Base-by-base conservation (phyloP, 2,113 vertebrate species). In the Xenotilapia leptura region DNA sequence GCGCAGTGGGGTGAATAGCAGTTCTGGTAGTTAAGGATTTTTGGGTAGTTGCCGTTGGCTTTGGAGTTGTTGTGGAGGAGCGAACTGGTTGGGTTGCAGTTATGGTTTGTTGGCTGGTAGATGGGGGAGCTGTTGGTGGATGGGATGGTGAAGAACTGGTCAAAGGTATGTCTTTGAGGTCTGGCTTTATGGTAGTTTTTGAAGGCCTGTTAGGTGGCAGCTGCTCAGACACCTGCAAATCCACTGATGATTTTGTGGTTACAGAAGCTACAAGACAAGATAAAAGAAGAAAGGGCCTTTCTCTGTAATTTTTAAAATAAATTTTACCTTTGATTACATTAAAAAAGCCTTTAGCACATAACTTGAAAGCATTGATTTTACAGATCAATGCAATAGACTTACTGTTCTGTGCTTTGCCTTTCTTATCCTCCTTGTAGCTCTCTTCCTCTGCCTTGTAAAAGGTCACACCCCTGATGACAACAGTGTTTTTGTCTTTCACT, bases 391-490 rank as follows among this genome's bases (percentile, higher is more conserved):
- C 21, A 7, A 17, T 2, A 70, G 9, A 85, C 92, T 88, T 70
- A 94, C 93, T 42, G 9, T 58, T 54, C 51, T 79, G 88, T 17
- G 53, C 56, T 84, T 73, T 89, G 10, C 38, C 49, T 92, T 91
- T 97, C 94, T 0, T 65, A 0, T 96, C 96, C 65, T 97, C 82
- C 47, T 80, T 42, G 92, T 94, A 90, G 95, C 95, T 80, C 83
- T 88, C 89, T 7, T 86, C 88, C 31, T 87, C 91, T 80, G 98
- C 97, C 87, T 98, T 98, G 91, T 98, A 98, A 90, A 98, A 98
- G 86, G 97, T 98, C 88, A 98, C 88, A 4, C 97, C 97, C 79
- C 97, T 95, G 81, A 98, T 90, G 6, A 98, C 94, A 83, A 96
- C 55, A 94, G 94, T n/a, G 94, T 33, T 92, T 93, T 82, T 95